Evolutionary conservation across 1,140 invertebrate genomes (phyloP).

Genomic region (Ptiloglossa arizonensis): DNA sequence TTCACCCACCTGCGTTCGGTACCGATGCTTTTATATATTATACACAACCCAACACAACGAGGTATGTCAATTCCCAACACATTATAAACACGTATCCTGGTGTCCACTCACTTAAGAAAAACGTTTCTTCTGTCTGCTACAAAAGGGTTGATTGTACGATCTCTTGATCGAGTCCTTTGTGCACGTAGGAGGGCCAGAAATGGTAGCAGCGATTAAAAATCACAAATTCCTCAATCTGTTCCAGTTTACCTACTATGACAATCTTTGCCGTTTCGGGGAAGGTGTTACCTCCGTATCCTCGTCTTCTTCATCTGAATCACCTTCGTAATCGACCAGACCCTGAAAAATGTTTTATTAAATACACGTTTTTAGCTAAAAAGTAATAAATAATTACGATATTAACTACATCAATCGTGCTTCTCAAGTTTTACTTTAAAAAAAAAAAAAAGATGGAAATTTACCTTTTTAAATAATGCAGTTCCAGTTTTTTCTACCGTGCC

Average conservation of each 20-base stretch:
- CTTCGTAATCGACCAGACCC: constrained; percentile 97
- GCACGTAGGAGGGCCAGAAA: constrained; percentile 52
- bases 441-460: constrained; percentile 63
- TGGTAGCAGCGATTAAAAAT: constrained; percentile 58
- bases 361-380: neutral
- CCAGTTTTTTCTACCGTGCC: constrained; percentile 78
- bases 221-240: constrained; percentile 55
- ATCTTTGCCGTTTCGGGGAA: constrained; percentile 84
- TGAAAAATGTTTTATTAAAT: constrained; percentile 74
- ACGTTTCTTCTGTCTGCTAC: constrained; percentile 35
- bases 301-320: constrained; percentile 96
- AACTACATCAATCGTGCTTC: neutral
- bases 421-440: neutral
- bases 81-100: constrained; percentile 59
- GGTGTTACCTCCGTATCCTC: constrained; percentile 87
- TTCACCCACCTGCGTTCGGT: constrained; percentile 41
- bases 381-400: constrained; percentile 14
- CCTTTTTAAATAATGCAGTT: constrained; percentile 84
- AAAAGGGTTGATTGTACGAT: constrained; percentile 35
- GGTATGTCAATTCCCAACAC: constrained; percentile 72
- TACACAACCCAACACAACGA: constrained; percentile 74
- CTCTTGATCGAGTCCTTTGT: constrained; percentile 40
- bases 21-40: constrained; percentile 58
- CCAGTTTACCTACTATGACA: constrained; percentile 83
- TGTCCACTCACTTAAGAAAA: constrained; percentile 42